Base-by-base conservation (phyloP, 2,888 invertebrate species). In the Protophormia terraenovae region DNA sequence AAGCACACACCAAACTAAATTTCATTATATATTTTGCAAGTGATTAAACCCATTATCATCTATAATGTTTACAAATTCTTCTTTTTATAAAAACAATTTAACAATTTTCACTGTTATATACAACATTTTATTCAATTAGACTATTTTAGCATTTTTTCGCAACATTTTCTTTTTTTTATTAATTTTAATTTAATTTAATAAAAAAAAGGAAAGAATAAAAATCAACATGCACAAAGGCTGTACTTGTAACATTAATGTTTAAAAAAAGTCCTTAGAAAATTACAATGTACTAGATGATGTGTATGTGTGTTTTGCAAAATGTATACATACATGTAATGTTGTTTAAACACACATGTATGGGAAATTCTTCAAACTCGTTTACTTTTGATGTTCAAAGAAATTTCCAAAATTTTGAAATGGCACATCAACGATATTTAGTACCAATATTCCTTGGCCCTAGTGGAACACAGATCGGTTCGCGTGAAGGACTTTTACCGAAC, bases 41-140 rank as follows among this genome's bases (percentile, higher is more conserved):
- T 60, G 60, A 60, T 60, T 60, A 60, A 60, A 60, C 35, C 14
- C 35, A 35, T 35, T 60, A 60, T 35, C 19, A 8, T 10, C 19
- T 16, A 24, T 64, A 41, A 64, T 24, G 41, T 64, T 12, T 64
- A 27, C n/a, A 41, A n/a, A 16, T 50, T n/a, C 19, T 67, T 66
- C 19, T 32, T 69, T 12, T 35, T 27, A n/a, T n/a, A 4, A 6
- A 45, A 50, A n/a, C 32, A 35, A 71, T 55, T 38, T 69, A 27
- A 8, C 19, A 35, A 53, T 55, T 24, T 55, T 22, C 50, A 35
- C 32, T 50, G 19, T 35, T 35, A 27, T 71, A 55, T 24, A 71
- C 38, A 22, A 38, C 10, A 14, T 38, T 35, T 71, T 71, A 71
- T 55, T 71, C 6, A 38, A 71, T 71, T 71, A 71, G 41, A 19